Evolutionary conservation across 2,888 invertebrate species (phyloP).

Genomic region (Epinotia ramella): DNA sequence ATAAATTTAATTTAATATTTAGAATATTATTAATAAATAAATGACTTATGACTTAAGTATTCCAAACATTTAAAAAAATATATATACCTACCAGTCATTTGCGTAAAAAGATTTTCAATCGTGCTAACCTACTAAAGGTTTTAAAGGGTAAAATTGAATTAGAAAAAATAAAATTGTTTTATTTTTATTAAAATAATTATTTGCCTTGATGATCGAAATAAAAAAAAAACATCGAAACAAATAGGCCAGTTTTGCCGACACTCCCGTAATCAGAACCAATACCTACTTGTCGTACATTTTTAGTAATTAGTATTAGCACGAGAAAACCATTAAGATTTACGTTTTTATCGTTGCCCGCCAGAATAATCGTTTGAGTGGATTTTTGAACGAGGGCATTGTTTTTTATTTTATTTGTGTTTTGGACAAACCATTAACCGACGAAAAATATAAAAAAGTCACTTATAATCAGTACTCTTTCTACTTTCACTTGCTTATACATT

Average conservation of each 20-base stretch:
- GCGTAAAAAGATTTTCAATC: too few species aligned
- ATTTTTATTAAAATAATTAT: not conserved
- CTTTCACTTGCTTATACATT: too few species aligned
- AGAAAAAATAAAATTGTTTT: too few species aligned
- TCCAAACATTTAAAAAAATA: too few species aligned
- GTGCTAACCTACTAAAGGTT: too few species aligned
- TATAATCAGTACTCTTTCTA: too few species aligned
- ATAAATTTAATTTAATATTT: too few species aligned
- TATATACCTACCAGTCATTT: too few species aligned
- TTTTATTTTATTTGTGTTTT: conserved; percentile 9
- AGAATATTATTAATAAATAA: too few species aligned
- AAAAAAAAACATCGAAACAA: not conserved
- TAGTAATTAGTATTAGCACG: conserved; percentile 76
- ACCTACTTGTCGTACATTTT: conserved; percentile 62
- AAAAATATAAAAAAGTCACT: not conserved
- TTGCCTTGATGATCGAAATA: not conserved
- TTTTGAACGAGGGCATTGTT: conserved; percentile 19
- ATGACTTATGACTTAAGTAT: too few species aligned
- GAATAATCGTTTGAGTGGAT: conserved; percentile 16
- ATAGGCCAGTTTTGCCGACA: conserved; percentile 51
- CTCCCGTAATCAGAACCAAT: conserved; percentile 67
- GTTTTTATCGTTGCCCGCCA: conserved; percentile 47
- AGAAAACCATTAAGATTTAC: conserved; percentile 78
- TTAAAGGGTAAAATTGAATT: too few species aligned
- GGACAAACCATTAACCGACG: not conserved